Base-by-base conservation (phyloP, 2,113 vertebrate genomes). In the Progne subis region DNA sequence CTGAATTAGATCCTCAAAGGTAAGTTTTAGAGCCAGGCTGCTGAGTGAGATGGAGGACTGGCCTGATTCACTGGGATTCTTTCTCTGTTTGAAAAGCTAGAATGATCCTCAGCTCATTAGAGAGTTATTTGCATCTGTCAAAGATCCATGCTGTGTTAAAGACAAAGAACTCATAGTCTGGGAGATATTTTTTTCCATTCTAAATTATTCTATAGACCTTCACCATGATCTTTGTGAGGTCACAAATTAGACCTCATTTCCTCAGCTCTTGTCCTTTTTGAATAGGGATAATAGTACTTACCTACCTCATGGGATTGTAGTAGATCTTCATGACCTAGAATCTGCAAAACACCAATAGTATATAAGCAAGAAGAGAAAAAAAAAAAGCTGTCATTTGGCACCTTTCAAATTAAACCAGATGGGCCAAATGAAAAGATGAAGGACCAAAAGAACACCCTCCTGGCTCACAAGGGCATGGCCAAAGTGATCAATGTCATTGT, bases 81-180 rank as follows among this genome's bases (percentile, higher is more conserved):
- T 69, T 56, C 46, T 77, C 67, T 84, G 32, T 91, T 95, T 71
- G 64, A 68, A 71, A 96, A 95, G 32, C 34, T 86, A 46, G 60
- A 84, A 91, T 31, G 47, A 83, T 78, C 29, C 41, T 78, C 39
- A 78, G 18, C 64, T 75, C 80, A 75, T 92, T 74, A 86, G 9
- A 34, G 39, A 88, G 64, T 94, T 94, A 92, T 88, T 71, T 91
- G 44, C 56, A 81, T 79, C 77, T 75, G 72, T 84, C 92, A 93
- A 91, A 84, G 68, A 70, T 49, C 49, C 24, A 18, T 59, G 32
- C 19, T 34, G 14, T 14, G 15, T 34, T 84, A 70, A 94, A 81
- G 68, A 88, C 80, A 90, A 81, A 88, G 52, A 77, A 39, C 41
- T 90, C 53, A 31, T 3, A 88, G 16, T 80, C 65, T 43, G 72